These are phyloP conservation scores for Telmatochromis brachygnathus DNA, from an alignment of 2,113 vertebrate species.

Conservation along the genomic window DNA sequence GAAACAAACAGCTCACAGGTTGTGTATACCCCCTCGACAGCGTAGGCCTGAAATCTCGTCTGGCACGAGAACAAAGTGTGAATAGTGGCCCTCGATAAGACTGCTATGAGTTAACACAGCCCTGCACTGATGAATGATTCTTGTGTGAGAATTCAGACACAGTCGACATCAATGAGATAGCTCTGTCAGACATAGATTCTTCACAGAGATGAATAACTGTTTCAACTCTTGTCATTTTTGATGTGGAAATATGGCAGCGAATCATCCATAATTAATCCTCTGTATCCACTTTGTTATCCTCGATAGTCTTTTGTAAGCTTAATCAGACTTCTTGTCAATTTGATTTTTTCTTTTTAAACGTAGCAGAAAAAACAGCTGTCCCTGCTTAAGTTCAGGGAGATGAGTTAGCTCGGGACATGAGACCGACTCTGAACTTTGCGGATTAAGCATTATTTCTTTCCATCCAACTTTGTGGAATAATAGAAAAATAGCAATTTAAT, in stretches of 20 bases:
- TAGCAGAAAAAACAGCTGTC: background rate
- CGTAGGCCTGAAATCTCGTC: background rate
- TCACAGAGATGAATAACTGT: constrained; percentile 5
- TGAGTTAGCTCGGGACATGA: background rate
- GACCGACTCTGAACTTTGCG: background rate
- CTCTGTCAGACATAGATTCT: constrained; percentile 15
- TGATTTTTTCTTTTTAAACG: background rate
- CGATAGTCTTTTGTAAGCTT: background rate
- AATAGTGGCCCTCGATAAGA: background rate
- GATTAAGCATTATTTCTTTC: background rate
- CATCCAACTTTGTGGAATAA: background rate
- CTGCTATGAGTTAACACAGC: constrained; percentile 1
- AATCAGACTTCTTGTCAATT: constrained; percentile 8
- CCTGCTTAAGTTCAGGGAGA: background rate
- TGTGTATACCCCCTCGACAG: background rate
- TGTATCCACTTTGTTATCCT: constrained; percentile 12
- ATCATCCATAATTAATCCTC: constrained; percentile 41
- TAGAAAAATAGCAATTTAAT: constrained; percentile 10
- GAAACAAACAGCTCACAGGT: background rate
- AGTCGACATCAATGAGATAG: background rate
- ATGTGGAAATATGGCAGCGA: constrained; percentile 24
- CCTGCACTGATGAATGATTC: constrained; percentile 20
- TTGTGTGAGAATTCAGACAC: background rate
- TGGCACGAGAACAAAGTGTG: background rate
- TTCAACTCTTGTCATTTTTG: constrained; percentile 34